Conservation (phyloP, 2,888 invertebrate genomes). For the Scaptomyza tumidula region DNA sequence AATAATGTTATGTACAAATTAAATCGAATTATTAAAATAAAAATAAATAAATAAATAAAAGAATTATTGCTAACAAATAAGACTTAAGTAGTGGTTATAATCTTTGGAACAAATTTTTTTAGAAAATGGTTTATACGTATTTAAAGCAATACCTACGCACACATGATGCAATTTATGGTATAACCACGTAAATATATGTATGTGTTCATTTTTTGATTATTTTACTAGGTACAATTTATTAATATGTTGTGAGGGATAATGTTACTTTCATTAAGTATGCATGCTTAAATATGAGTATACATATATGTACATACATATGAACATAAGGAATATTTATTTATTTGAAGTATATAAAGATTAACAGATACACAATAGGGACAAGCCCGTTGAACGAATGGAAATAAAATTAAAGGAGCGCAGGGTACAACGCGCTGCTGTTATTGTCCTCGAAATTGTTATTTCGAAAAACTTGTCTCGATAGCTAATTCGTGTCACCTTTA, state of each 20-base stretch:
- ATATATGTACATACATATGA: not conserved
- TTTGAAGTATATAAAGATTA: conserved; percentile 3
- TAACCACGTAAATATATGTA: conserved; percentile 20
- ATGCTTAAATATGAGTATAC: conserved; percentile 17
- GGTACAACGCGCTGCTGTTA: conserved; percentile 1
- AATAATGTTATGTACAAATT: not conserved
- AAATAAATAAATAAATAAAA: conserved; percentile 4
- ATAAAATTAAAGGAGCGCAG: not conserved
- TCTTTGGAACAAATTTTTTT: conserved; percentile 29
- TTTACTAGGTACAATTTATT: conserved; percentile 15
- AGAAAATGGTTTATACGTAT: not conserved
- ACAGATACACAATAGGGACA: conserved; percentile 8
- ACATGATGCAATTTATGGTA: conserved; percentile 18
- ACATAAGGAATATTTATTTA: conserved; percentile 5
- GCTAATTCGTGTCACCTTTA: conserved; percentile 5
- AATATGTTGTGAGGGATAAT: conserved; percentile 8
- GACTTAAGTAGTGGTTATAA: conserved; percentile 12
- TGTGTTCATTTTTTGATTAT: conserved; percentile 16
- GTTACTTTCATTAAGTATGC: conserved; percentile 13
- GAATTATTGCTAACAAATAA: conserved; percentile 5
- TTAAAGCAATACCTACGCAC: conserved; percentile 5
- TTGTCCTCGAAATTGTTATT: conserved; percentile 16
- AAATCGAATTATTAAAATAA: not conserved
- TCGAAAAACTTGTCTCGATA: conserved; percentile 13
- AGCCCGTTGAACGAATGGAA: conserved; percentile 8